These are phyloP conservation scores for Drosophila carrolli DNA, from an alignment of 1,140 invertebrate species.

Conservation along the genomic window DNA sequence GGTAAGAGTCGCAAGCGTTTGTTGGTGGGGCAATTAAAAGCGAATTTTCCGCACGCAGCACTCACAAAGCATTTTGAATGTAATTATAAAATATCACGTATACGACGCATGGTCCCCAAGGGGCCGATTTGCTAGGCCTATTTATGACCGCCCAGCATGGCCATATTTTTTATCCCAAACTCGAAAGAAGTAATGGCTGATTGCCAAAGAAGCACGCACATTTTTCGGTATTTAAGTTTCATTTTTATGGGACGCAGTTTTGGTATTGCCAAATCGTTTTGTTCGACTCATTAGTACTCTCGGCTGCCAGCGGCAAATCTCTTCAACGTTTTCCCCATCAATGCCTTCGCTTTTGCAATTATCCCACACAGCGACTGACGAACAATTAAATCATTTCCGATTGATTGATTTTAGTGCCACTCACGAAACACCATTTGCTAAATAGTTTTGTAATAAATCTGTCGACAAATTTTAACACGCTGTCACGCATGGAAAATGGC, in stretches of 20 bases:
- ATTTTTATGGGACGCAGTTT: neutral
- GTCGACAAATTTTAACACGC: slow-evolving; percentile 51
- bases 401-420: slow-evolving; percentile 26
- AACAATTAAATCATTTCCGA: slow-evolving; percentile 26
- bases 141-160: slow-evolving; percentile 55
- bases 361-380: neutral
- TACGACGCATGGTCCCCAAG: slow-evolving; percentile 70
- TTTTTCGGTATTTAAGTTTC: slow-evolving; percentile 16
- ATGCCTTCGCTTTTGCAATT: slow-evolving; percentile 28
- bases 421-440: slow-evolving; percentile 11
- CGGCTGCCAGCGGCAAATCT: neutral
- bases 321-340: slow-evolving; percentile 4
- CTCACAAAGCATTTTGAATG: slow-evolving; percentile 55
- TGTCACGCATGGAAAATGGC: slow-evolving; percentile 42
- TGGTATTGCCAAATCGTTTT: slow-evolving; percentile 23
- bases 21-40: slow-evolving; percentile 62
- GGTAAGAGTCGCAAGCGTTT: neutral
- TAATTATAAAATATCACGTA: slow-evolving; percentile 82
- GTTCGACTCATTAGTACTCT: slow-evolving; percentile 15
- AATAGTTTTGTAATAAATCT: slow-evolving; percentile 53
- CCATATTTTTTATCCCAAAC: slow-evolving; percentile 40
- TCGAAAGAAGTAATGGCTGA: slow-evolving; percentile 22
- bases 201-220: slow-evolving; percentile 43
- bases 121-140: slow-evolving; percentile 65
- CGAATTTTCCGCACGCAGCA: slow-evolving; percentile 56